Evolutionary conservation across 1,140 invertebrate genomes (phyloP).

Genomic region (Drosophila nebulosa): DNA sequence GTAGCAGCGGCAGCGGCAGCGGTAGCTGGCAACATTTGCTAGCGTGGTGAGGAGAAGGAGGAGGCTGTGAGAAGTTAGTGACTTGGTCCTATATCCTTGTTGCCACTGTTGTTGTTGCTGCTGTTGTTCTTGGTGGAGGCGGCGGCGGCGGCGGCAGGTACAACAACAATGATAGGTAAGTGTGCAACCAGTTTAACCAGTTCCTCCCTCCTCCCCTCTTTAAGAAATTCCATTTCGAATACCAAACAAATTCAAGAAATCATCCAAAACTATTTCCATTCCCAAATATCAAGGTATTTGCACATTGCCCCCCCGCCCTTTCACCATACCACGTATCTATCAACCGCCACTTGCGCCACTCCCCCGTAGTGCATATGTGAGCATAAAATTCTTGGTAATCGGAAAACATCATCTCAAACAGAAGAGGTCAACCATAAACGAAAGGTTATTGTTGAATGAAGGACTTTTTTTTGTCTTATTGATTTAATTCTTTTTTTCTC

Average conservation of each 20-base stretch:
- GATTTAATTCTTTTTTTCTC: not conserved
- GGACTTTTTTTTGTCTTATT: not conserved
- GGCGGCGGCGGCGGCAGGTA: constrained; percentile 47
- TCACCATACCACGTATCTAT: too few species aligned
- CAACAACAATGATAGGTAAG: constrained; percentile 71
- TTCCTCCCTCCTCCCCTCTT: not conserved
- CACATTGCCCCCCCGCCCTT: not conserved
- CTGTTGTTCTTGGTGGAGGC: not conserved
- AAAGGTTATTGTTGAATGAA: not conserved
- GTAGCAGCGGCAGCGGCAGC: not conserved
- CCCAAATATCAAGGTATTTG: not conserved
- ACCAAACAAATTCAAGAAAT: not conserved
- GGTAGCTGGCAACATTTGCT: constrained; percentile 25
- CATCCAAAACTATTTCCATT: not conserved
- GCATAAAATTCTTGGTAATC: not conserved
- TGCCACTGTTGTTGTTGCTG: constrained; percentile 45
- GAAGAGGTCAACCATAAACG: not conserved
- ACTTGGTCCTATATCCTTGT: constrained; percentile 21
- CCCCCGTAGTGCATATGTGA: not conserved
- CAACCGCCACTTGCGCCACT: not conserved
- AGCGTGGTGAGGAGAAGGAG: constrained; percentile 12
- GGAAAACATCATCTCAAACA: not conserved
- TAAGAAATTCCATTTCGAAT: not conserved
- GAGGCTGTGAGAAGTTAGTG: constrained; percentile 19
- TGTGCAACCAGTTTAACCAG: not conserved